Evolutionary conservation across 2,888 invertebrate species (phyloP).

Genomic region (Patella depressa): DNA sequence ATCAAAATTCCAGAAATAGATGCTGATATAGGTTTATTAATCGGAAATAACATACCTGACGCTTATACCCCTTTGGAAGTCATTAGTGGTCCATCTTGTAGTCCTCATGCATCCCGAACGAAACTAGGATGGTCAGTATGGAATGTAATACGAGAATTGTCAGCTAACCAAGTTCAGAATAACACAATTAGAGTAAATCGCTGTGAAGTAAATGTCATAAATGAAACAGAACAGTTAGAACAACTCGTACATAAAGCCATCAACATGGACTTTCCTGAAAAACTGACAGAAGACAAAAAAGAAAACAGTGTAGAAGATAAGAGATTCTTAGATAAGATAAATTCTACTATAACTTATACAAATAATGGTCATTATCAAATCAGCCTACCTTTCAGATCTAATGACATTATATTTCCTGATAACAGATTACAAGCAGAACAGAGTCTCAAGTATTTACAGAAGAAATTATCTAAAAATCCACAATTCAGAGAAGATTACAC

Average conservation of each 20-base stretch:
- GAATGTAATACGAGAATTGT: background rate
- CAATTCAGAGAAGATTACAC: conserved; percentile 13
- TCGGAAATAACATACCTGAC: conserved; percentile 21
- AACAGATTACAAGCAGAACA: background rate
- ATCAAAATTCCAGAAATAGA: conserved; percentile 13
- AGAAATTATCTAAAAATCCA: background rate
- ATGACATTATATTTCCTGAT: background rate
- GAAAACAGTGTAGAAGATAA: background rate
- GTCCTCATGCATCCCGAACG: conserved; percentile 23
- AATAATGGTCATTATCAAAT: background rate
- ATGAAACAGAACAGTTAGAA: background rate
- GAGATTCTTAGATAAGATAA: background rate
- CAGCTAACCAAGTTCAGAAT: background rate
- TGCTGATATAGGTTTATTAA: conserved; percentile 20
- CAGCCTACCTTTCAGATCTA: background rate
- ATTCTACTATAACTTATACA: background rate
- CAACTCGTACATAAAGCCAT: background rate
- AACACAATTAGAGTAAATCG: background rate
- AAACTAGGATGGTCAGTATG: conserved; percentile 6
- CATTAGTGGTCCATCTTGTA: conserved; percentile 12
- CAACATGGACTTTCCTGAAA: conserved; percentile 14
- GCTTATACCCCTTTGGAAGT: conserved; percentile 20
- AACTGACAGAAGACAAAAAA: background rate
- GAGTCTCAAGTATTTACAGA: background rate
- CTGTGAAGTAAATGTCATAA: background rate